Conservation (phyloP, 2,888 invertebrate species). For the Diachrysia chrysitis region DNA sequence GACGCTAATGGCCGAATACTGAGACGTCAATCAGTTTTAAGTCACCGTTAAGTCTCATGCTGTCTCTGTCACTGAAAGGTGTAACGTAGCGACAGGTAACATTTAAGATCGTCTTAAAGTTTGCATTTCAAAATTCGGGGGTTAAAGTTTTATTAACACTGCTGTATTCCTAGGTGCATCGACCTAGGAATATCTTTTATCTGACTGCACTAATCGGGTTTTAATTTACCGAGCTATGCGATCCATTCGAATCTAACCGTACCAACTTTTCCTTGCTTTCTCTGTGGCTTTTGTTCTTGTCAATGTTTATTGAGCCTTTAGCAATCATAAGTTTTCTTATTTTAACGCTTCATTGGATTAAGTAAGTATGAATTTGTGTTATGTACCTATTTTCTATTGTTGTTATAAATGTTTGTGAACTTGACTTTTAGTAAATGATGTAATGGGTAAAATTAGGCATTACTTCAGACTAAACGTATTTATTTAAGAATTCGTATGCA, state of each 20-base stretch:
- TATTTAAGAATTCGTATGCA: background rate
- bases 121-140: no score
- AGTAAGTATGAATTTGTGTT: background rate
- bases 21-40: no score
- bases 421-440: no score
- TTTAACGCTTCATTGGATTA: background rate
- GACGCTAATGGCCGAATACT: no score
- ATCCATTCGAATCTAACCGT: constrained; percentile 7
- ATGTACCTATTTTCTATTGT: constrained; percentile 1
- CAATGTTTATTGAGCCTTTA: background rate
- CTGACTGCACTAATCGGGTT: background rate
- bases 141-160: no score
- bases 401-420: constrained; percentile 33
- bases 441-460: no score
- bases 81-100: no score
- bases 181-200: background rate
- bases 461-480: background rate
- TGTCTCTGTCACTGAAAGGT: no score
- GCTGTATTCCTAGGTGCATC: background rate
- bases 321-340: background rate
- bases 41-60: no score
- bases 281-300: constrained; percentile 18
- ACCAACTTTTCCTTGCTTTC: constrained; percentile 37
- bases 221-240: background rate
- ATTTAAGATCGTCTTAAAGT: no score